Conservation (phyloP, 2,797 vertebrate species). For the Scolopax bukidnonensis region DNA sequence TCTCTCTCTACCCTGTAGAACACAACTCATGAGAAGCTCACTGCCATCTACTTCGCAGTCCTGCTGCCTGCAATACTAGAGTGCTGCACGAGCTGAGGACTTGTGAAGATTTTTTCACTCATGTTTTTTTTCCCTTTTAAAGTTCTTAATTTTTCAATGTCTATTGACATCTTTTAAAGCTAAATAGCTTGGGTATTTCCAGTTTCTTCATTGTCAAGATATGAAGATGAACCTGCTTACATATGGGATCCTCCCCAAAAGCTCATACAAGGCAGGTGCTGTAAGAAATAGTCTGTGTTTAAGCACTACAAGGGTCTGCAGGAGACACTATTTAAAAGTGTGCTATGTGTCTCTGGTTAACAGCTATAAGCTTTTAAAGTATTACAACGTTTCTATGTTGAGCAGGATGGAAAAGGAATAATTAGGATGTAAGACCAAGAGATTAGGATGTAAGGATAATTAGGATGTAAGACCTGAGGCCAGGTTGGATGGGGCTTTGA, state of each 20-base stretch:
- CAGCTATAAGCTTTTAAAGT: background rate
- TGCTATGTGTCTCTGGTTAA: background rate
- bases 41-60: background rate
- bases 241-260: background rate
- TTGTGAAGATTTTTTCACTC: background rate
- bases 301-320: background rate
- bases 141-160: background rate
- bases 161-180: background rate
- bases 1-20: background rate
- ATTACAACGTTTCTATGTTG: background rate
- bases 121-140: background rate
- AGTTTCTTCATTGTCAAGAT: background rate
- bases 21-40: background rate
- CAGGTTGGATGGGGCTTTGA: background rate
- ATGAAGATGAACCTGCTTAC: accelerated
- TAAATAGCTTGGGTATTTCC: background rate
- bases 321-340: background rate
- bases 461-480: background rate
- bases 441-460: background rate
- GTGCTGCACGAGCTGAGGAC: background rate
- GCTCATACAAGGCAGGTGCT: background rate
- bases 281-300: background rate
- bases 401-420: background rate
- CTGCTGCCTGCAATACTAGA: background rate
- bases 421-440: background rate